These are phyloP conservation scores for Thecophora atra DNA, from an alignment of 2,888 invertebrate genomes.

Conservation along the genomic window DNA sequence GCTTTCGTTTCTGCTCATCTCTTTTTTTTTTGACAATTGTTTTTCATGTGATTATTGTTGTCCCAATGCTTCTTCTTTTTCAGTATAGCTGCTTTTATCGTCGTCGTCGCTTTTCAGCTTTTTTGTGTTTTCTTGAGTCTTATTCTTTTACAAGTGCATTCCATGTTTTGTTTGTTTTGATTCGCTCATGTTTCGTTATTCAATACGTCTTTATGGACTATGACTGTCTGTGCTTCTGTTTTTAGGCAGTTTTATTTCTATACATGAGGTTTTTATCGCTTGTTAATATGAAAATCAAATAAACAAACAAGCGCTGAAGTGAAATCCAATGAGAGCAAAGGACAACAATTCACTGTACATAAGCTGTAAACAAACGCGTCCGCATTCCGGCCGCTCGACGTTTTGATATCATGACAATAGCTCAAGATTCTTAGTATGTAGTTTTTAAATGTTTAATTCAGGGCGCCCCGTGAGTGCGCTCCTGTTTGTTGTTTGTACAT, in stretches of 20 bases:
- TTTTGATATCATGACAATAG: not conserved
- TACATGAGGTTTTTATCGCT: not conserved
- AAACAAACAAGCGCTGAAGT: not conserved
- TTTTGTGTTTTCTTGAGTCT: conserved; percentile 12
- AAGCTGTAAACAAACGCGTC: no score
- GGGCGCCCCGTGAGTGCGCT: conserved; percentile 51
- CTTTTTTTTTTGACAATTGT: conserved; percentile 35
- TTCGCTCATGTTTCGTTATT: not conserved
- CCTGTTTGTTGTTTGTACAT: conserved; percentile 63
- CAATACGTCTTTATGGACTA: not conserved
- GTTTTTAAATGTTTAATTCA: not conserved
- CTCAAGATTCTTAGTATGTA: not conserved
- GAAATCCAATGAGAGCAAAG: not conserved
- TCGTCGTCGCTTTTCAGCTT: not conserved
- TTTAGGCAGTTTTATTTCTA: not conserved
- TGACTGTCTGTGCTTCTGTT: not conserved
- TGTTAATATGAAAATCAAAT: no score
- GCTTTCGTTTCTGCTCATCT: not conserved
- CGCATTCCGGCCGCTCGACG: no score
- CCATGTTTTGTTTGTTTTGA: conserved; percentile 9
- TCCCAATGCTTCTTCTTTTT: conserved; percentile 3
- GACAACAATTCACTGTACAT: not conserved
- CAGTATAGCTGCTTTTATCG: not conserved
- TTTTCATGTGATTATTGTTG: conserved; percentile 46
- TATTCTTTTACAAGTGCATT: conserved; percentile 16